Base-by-base conservation (phyloP, 2,888 invertebrate genomes). In the Epicampocera succincta region DNA sequence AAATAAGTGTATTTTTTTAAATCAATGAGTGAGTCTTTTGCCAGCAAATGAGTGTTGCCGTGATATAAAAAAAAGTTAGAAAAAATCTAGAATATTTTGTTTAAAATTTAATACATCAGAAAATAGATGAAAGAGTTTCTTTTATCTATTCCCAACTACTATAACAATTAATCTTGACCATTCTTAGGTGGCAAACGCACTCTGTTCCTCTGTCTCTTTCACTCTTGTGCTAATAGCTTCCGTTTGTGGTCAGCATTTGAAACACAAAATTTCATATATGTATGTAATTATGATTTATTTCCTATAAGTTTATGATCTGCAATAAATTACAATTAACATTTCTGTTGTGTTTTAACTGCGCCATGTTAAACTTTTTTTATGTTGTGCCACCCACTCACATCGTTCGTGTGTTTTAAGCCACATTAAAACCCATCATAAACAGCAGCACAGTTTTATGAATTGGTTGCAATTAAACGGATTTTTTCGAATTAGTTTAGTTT, bases 241-340 rank as follows among this genome's bases (percentile, higher is more conserved):
- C 8, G 33, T 9, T 60, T 21, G 3, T 3, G n/a, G n/a, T 15
- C 33, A 9, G 21, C 13, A 52, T 29, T 13, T 0, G 12, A 56
- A 38, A 42, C 11, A 50, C 21, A 56, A 33, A 25, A 38, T 33
- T 54, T 44, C 33, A 15, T 25, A 15, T 33, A 33, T 9, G 8
- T 1, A 38, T 38, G 46, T 73, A 73, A 73, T 63, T 73, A 44
- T 63, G 73, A 73, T 61, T 73, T 73, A 73, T 73, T 73, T 63
- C 48, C 17, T 46, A 58, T 54, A 61, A 65, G 15, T 73, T 73
- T 63, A 73, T 46, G 73, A 63, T 63, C 44, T 54, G 15, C 46
- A 52, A 73, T 17, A 54, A 63, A 73, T 73, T 63, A 54, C 19
- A 19, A 46, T 63, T 54, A 46, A 46, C 19, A 54, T 38, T 73